Base-by-base conservation (phyloP, 2,888 invertebrate genomes). In the Cryptophagus acutangulus region DNA sequence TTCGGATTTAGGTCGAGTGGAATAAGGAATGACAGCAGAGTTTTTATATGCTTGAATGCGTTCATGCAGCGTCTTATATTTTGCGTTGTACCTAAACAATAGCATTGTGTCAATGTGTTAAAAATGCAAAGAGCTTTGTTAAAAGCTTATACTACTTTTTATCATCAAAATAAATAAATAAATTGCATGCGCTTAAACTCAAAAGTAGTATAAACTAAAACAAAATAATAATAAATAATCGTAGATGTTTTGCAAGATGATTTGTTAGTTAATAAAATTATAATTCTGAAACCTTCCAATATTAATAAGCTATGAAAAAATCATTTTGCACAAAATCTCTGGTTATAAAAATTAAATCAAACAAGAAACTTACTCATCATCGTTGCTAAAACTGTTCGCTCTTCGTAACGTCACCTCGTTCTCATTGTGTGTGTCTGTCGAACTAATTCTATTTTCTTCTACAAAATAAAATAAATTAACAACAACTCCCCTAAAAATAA, bases 21-120 rank as follows among this genome's bases (percentile, higher is more conserved):
- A 46, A 50, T 54, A 51, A 54, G 55, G 50, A 45, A 52, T 55
- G 51, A 66, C 82, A 79, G 58, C 85, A 84, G 71, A 83, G 85
- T 73, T 82, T 82, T 52, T 58, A 55, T 51, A 51, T 68, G 87
- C 87, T 78, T 87, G 86, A 74, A 89, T 88, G 74, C 88, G 84
- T 72, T 85, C 87, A 72, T 84, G 84, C 73, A 88, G 81, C 77
- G 85, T 87, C 73, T 82, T 78, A 75, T 87, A 87, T 73, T 85
- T 84, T 75, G 85, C 82, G 81, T 87, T 87, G 82, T 88, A 89
- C 82, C 88, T 89, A 67, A 63, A 62, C 61, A 62, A 55, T 61
- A 59, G 60, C 60, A 37, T 51, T 52, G 57, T 59, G 59, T 61
- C 58, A 60, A 53, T 55, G 58, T 53, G 54, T 55, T 52, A 52